Base-by-base conservation (phyloP, 2,797 vertebrate species). In the Xenentodon cancila region DNA sequence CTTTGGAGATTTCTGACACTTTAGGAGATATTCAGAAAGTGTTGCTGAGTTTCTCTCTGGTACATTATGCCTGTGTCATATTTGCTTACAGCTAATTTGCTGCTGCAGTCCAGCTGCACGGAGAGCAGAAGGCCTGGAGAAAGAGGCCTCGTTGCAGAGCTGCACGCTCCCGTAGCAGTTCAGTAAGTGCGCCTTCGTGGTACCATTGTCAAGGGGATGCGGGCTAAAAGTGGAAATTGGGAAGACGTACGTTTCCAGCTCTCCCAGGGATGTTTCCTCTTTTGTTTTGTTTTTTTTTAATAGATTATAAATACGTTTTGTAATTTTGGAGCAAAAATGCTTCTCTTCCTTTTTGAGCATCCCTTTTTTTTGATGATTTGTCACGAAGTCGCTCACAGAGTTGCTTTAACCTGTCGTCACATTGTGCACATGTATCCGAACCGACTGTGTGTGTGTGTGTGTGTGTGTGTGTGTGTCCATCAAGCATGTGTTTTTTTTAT, bases 21-120 rank as follows among this genome's bases (percentile, higher is more conserved):
- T n/a, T 16, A 65, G 48, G 57, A 72, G 49, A 61, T 30, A 50
- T 50, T 66, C 12, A 67, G 15, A 68, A 70, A 22, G 7, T 18
- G 59, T 22, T 4, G 37, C 32, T 0, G 12, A 64, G 22, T 68
- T 60, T 47, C 32, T 3, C 47, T 74, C 61, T 54, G 32, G 72
- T 71, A 51, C 65, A 73, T 65, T 68, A 64, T 57, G 52, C 60
- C 53, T 30, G 58, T 69, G 75, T 79, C 80, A 67, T 47, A 75
- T 84, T 82, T 74, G 72, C 87, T 81, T 77, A 69, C 73, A 64
- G 64, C 80, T 84, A 81, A 74, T 79, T 65, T 74, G 59, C 30
- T 13, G 9, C 9, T 1, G 59, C 30, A 42, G 43, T 54, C 40
- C n/a, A n/a, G 20, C 17, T 59, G 74, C 65, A 61, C 51, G 17